Conservation (phyloP, 2,113 vertebrate genomes). For the Varanus salvator region DNA sequence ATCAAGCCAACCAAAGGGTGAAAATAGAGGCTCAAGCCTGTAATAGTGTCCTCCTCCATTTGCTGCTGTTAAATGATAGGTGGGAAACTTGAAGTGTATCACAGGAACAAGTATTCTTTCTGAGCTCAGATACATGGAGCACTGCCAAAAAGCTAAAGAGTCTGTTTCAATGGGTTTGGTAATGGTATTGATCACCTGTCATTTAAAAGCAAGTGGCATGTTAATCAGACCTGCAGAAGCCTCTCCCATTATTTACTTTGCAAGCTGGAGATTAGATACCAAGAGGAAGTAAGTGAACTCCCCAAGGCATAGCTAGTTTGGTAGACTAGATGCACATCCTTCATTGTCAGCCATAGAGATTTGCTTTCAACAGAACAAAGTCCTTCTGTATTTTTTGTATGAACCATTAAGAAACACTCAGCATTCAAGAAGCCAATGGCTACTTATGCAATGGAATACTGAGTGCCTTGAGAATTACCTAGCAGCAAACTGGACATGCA, state of each 20-base stretch:
- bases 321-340: constrained; percentile 29
- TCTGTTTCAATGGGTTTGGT: constrained; percentile 57
- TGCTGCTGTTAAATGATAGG: neutral
- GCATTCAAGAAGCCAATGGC: neutral
- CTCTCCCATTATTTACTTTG: constrained; percentile 59
- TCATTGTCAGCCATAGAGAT: neutral
- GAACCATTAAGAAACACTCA: neutral
- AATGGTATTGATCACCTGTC: constrained; percentile 64
- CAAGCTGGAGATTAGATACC: constrained; percentile 55
- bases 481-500: neutral
- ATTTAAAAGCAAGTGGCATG: constrained; percentile 31
- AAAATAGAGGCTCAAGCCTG: neutral
- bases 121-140: constrained; percentile 42
- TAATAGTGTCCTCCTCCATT: neutral
- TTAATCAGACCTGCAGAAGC: constrained; percentile 61
- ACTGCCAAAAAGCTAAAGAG: constrained; percentile 58
- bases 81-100: neutral
- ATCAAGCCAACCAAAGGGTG: neutral
- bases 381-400: neutral
- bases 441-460: neutral
- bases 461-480: neutral
- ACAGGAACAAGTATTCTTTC: constrained; percentile 10
- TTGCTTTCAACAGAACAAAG: constrained; percentile 43
- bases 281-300: constrained; percentile 47
- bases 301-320: constrained; percentile 28